Conservation (phyloP, 2,113 vertebrate genomes). For the Coptodon bakossiorum region DNA sequence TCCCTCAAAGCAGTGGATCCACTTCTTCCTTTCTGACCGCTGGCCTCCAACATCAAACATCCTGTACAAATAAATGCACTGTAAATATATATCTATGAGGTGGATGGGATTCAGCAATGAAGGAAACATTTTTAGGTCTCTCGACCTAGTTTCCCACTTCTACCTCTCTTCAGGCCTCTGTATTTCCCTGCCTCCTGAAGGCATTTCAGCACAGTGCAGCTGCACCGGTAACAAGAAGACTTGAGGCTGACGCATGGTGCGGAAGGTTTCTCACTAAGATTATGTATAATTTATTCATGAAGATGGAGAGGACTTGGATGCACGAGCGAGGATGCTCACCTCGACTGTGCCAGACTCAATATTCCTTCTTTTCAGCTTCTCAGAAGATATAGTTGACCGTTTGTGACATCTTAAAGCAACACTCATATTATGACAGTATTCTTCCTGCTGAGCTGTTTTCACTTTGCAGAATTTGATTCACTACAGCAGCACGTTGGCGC, state of each 20-base stretch:
- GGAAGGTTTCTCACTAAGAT: not conserved
- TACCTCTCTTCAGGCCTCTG: not conserved
- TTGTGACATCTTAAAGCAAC: not conserved
- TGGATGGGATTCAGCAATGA: not conserved
- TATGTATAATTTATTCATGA: constrained; percentile 25
- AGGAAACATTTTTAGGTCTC: constrained; percentile 4
- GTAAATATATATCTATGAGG: not conserved
- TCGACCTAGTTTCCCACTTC: not conserved
- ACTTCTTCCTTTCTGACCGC: constrained; percentile 91
- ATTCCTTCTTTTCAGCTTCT: not conserved
- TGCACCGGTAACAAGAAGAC: constrained; percentile 47
- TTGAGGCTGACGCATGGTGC: not conserved
- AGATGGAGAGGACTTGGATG: not conserved
- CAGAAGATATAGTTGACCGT: not conserved
- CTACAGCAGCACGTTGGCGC: not conserved
- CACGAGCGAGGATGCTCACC: not conserved
- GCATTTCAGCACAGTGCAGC: constrained; percentile 48
- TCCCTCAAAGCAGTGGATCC: constrained; percentile 98
- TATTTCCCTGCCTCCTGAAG: constrained; percentile 48
- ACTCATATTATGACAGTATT: not conserved
- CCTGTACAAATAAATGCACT: constrained; percentile 60
- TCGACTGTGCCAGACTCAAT: not conserved
- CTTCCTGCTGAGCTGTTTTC: not conserved
- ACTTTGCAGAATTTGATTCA: not conserved
- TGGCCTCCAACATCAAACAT: constrained; percentile 96